A percentile compares a stretch with the other conserved stretches of the same genome.
These are phyloP conservation scores for Argyresthia goedartella DNA, from an alignment of 2,888 invertebrate genomes.

Conservation along the genomic window DNA sequence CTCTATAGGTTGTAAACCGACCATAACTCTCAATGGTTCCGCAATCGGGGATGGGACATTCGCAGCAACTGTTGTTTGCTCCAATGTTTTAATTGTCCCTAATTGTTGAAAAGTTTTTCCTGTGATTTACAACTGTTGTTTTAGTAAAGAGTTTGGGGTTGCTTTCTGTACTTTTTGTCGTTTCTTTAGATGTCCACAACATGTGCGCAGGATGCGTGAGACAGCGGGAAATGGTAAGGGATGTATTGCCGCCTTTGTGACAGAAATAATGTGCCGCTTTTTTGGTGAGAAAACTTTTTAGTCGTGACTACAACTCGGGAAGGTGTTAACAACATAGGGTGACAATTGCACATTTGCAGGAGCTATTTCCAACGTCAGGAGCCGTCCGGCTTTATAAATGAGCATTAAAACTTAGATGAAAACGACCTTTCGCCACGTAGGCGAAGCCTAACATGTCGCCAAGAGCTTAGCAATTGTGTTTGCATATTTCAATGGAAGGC, in stretches of 20 bases:
- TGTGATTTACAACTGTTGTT: slow-evolving; percentile 60
- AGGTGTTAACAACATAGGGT: background rate
- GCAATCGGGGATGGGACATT: slow-evolving; percentile 62
- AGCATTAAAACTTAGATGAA: background rate
- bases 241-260: background rate
- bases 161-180: slow-evolving; percentile 14
- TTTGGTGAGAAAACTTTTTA: background rate
- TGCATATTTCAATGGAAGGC: slow-evolving; percentile 50
- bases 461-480: slow-evolving; percentile 18
- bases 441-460: slow-evolving; percentile 9
- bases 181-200: background rate
- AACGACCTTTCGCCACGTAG: slow-evolving; percentile 1
- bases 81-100: slow-evolving; percentile 67
- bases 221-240: slow-evolving; percentile 1
- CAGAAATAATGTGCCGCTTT: background rate
- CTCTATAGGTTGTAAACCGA: slow-evolving; percentile 64
- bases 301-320: background rate
- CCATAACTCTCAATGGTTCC: slow-evolving; percentile 63
- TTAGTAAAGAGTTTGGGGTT: slow-evolving; percentile 35
- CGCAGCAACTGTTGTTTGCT: slow-evolving; percentile 67
- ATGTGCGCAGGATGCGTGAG: slow-evolving; percentile 1
- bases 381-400: background rate
- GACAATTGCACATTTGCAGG: background rate
- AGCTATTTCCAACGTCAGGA: background rate
- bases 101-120: slow-evolving; percentile 62